A percentile compares a stretch with the other conserved stretches of the same genome.
phyloP scores from a whole-genome alignment of 2,797 vertebrate species.

The Labroides dimidiatus region DNA sequence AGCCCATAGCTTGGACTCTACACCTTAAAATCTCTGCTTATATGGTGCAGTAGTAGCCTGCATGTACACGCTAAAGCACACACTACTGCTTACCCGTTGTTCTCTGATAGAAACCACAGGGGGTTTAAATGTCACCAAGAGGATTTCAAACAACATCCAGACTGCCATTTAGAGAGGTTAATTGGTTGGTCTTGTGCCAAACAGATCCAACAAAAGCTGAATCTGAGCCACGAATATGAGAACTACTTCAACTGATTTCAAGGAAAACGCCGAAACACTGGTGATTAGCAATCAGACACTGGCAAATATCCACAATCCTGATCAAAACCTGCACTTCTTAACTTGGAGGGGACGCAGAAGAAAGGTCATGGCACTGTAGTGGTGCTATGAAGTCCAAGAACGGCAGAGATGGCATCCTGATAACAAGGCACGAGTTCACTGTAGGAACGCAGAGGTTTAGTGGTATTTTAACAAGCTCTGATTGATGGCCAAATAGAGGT shows the following conservation, averaged over 20 bases:
- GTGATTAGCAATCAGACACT: conserved; percentile 20
- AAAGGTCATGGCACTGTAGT: conserved; percentile 32
- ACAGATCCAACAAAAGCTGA: conserved; percentile 53
- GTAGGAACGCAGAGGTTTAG: conserved; percentile 12
- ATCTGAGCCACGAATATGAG: conserved; percentile 29
- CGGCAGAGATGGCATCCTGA: conserved; percentile 47
- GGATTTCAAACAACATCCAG: conserved; percentile 76
- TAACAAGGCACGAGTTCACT: conserved; percentile 35
- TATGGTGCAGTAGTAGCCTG: conserved; percentile 2
- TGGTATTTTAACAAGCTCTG: conserved; percentile 59
- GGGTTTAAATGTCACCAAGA: conserved; percentile 75
- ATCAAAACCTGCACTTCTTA: conserved; percentile 28
- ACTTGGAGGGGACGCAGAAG: conserved; percentile 9
- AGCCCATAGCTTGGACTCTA: conserved; percentile 33
- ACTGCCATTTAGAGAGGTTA: conserved; percentile 78
- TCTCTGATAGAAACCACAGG: conserved; percentile 62
- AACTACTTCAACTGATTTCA: conserved; percentile 40
- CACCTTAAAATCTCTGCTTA: conserved; percentile 30
- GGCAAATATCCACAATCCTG: conserved; percentile 26
- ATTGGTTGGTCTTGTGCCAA: conserved; percentile 80
- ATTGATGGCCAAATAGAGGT: conserved; percentile 54
- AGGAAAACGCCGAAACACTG: conserved; percentile 31
- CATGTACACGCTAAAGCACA: conserved; percentile 13
- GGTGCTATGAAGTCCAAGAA: conserved; percentile 21
- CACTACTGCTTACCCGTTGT: conserved; percentile 25